phyloP scores from a whole-genome alignment of 1,140 invertebrate species.

The Leptoteleia sp. region DNA sequence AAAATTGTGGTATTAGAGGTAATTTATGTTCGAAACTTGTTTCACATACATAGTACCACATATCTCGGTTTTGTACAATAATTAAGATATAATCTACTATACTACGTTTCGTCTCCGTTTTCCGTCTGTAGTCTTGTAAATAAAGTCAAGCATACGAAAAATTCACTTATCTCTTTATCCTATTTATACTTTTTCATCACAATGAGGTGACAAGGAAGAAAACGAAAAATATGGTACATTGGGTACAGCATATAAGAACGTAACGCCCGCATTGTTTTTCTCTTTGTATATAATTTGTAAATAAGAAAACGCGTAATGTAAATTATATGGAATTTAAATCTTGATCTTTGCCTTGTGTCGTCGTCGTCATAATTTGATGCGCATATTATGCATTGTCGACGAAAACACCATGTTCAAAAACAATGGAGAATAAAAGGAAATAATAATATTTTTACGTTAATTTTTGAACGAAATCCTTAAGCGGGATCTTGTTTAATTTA shows the following conservation, averaged over 20 bases:
- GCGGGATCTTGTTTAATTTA: conserved; percentile 42
- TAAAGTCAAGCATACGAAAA: conserved; percentile 23
- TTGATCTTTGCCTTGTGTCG: conserved; percentile 51
- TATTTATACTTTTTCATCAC: not conserved
- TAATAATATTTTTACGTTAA: conserved; percentile 11
- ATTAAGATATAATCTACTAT: conserved; percentile 1
- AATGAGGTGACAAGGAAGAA: conserved; percentile 37
- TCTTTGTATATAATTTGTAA: conserved; percentile 74
- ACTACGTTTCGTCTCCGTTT: not conserved
- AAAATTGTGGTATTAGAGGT: conserved; percentile 18
- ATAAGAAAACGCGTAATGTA: conserved; percentile 66
- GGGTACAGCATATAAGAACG: conserved; percentile 36
- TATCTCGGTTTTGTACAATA: conserved; percentile 32
- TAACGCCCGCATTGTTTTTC: conserved; percentile 58
- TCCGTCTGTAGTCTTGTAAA: conserved; percentile 26
- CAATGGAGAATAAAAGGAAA: not conserved
- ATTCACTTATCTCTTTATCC: not conserved
- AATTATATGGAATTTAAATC: conserved; percentile 48
- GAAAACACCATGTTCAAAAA: conserved; percentile 51
- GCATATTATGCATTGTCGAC: conserved; percentile 32
- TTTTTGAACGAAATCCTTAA: conserved; percentile 30
- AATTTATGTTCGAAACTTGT: conserved; percentile 34
- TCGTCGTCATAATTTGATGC: conserved; percentile 21
- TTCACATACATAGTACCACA: conserved; percentile 17
- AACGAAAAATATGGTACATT: conserved; percentile 39